Evolutionary conservation across 1,140 invertebrate genomes (phyloP).

Genomic region (Drosophila elegans): DNA sequence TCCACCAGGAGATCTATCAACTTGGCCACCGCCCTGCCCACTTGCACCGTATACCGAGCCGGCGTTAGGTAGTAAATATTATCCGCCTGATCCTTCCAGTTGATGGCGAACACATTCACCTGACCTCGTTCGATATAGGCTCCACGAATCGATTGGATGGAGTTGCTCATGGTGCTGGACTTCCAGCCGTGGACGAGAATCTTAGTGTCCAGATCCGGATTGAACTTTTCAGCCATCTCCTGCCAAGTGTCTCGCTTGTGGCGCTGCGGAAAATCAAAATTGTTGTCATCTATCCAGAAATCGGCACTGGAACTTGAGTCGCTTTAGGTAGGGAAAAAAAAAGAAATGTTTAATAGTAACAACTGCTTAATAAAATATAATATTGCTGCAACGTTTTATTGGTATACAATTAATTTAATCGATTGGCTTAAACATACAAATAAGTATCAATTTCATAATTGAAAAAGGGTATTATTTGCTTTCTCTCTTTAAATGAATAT

Average conservation of each 20-base stretch:
- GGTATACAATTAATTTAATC: too few relatives aligned
- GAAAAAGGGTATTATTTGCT: too few relatives aligned
- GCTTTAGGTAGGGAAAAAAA: slow-evolving; percentile 20
- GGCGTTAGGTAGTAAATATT: slow-evolving; percentile 89
- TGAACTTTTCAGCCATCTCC: slow-evolving; percentile 77
- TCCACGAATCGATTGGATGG: slow-evolving; percentile 84
- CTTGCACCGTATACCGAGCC: slow-evolving; percentile 87
- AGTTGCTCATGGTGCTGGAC: slow-evolving; percentile 78
- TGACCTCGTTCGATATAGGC: slow-evolving; percentile 86
- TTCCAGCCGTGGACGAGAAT: slow-evolving; percentile 72
- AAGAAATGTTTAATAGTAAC: too few relatives aligned
- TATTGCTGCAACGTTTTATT: too few relatives aligned
- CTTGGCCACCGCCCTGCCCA: slow-evolving; percentile 87
- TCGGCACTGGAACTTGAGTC: slow-evolving; percentile 48
- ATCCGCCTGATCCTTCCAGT: slow-evolving; percentile 88
- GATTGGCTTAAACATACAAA: too few relatives aligned
- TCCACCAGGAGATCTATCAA: slow-evolving; percentile 87
- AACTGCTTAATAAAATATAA: too few relatives aligned
- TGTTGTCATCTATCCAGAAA: slow-evolving; percentile 69
- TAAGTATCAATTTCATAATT: too few relatives aligned
- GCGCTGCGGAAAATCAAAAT: slow-evolving; percentile 73
- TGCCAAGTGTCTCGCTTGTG: slow-evolving; percentile 80
- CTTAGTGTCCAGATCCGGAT: slow-evolving; percentile 62
- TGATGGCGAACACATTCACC: slow-evolving; percentile 89
- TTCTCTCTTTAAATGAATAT: too few relatives aligned